phyloP scores from a whole-genome alignment of 2,797 vertebrate genomes.

The Myripristis murdjan region DNA sequence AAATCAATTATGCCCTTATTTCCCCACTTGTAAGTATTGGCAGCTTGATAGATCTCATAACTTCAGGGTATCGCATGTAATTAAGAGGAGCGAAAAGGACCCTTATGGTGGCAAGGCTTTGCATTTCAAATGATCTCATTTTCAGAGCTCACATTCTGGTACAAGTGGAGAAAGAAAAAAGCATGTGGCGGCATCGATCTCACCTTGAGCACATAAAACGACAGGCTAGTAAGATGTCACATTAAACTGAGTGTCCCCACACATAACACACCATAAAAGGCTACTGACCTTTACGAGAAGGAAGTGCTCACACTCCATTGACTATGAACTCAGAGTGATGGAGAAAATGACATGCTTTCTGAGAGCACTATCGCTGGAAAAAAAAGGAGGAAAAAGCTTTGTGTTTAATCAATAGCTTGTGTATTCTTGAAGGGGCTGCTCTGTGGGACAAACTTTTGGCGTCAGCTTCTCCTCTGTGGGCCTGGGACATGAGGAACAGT shows the following conservation, averaged over 20 bases:
- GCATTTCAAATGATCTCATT: slow-evolving; percentile 59
- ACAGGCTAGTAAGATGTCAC: slow-evolving; percentile 39
- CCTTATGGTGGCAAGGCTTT: slow-evolving; percentile 27
- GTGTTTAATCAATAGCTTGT: slow-evolving; percentile 56
- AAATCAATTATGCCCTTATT: slow-evolving; percentile 80
- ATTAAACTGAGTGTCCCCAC: slow-evolving; percentile 42
- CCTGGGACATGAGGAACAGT: slow-evolving; percentile 34
- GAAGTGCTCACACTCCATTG: slow-evolving; percentile 53
- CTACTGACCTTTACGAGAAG: slow-evolving; percentile 59
- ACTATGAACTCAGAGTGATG: slow-evolving; percentile 42
- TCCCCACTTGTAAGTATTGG: slow-evolving; percentile 77
- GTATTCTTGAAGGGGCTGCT: slow-evolving; percentile 53
- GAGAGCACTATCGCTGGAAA: slow-evolving; percentile 21
- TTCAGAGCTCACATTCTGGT: slow-evolving; percentile 19
- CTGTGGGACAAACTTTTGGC: slow-evolving; percentile 47
- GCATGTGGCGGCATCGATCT: slow-evolving; percentile 25
- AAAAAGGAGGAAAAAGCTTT: slow-evolving; percentile 20
- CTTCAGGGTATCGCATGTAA: slow-evolving; percentile 68
- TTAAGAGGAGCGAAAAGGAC: slow-evolving; percentile 65
- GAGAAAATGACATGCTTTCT: slow-evolving; percentile 58
- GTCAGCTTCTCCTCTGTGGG: slow-evolving; percentile 40
- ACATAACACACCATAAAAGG: slow-evolving; percentile 52
- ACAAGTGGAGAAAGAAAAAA: slow-evolving; percentile 29
- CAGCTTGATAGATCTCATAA: slow-evolving; percentile 78
- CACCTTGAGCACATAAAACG: slow-evolving; percentile 52